phyloP scores from a whole-genome alignment of 2,113 vertebrate genomes.

The Brienomyrus longianalis region DNA sequence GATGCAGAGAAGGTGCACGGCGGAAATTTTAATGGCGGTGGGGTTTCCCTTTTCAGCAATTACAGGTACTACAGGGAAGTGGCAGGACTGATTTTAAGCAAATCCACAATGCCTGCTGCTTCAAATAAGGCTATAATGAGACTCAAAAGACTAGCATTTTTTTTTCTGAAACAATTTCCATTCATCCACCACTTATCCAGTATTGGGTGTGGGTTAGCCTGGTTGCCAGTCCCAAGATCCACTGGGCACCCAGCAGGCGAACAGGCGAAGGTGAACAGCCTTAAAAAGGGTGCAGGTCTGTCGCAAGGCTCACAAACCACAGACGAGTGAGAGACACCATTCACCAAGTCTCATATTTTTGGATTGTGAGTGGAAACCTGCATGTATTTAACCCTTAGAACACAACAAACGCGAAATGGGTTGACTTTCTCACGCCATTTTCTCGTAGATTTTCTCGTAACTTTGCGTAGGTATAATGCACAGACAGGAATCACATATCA shows the following conservation, averaged over 20 bases:
- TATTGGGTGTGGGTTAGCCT: background rate
- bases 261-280: background rate
- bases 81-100: background rate
- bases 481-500: too few relatives aligned
- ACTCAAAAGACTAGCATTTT: background rate
- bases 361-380: background rate
- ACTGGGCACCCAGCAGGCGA: background rate
- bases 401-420: too few relatives aligned
- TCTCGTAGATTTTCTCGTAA: too few relatives aligned
- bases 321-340: background rate
- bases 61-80: background rate
- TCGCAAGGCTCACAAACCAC: background rate
- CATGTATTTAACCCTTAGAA: background rate
- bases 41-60: background rate
- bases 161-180: background rate
- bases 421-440: too few relatives aligned
- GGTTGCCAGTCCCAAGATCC: background rate
- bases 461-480: too few relatives aligned
- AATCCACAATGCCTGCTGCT: background rate
- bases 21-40: background rate
- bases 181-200: background rate
- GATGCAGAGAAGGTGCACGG: background rate
- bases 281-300: background rate
- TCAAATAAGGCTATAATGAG: background rate
- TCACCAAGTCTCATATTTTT: background rate